Evolutionary conservation across 1,140 invertebrate genomes (phyloP).

Genomic region (Zophobas atratus): DNA sequence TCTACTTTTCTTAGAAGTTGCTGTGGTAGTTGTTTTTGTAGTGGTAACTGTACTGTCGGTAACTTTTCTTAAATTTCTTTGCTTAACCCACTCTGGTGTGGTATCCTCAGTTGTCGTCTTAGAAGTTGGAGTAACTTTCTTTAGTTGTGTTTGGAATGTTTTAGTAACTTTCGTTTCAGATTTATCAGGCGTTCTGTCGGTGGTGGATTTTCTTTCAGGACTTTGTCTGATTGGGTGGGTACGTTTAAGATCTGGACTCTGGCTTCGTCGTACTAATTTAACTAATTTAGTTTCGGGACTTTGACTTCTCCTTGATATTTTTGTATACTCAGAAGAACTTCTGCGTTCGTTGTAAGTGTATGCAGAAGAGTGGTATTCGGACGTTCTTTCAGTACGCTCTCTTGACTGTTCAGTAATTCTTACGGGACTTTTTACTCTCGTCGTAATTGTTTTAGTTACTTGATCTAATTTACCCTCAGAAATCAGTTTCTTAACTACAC

Average conservation of each 20-base stretch:
- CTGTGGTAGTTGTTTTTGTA: conserved; percentile 52
- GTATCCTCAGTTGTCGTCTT: conserved; percentile 58
- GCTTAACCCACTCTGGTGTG: conserved; percentile 64
- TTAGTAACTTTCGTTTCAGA: conserved; percentile 46
- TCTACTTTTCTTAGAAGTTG: conserved; percentile 55
- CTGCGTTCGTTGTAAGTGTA: conserved; percentile 55
- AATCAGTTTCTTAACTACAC: conserved; percentile 75
- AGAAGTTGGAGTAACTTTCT: conserved; percentile 55
- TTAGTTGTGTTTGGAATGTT: conserved; percentile 56
- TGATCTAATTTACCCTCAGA: conserved; percentile 67
- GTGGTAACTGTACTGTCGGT: conserved; percentile 51
- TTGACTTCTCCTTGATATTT: conserved; percentile 44
- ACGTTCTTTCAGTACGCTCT: conserved; percentile 40
- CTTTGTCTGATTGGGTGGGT: conserved; percentile 25
- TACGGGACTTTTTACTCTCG: conserved; percentile 1
- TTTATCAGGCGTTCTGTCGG: conserved; percentile 19
- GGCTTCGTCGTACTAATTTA: conserved; percentile 21
- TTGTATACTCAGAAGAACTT: conserved; percentile 52
- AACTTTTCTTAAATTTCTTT: conserved; percentile 62
- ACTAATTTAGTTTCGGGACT: conserved; percentile 8
- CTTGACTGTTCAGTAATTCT: conserved; percentile 43
- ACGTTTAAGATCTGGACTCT: conserved; percentile 27
- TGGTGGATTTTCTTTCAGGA: conserved; percentile 16
- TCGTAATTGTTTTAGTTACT: conserved; percentile 51
- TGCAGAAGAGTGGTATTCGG: conserved; percentile 53